Base-by-base conservation (phyloP, 2,888 invertebrate genomes). In the Eugnorisma glareosa region DNA sequence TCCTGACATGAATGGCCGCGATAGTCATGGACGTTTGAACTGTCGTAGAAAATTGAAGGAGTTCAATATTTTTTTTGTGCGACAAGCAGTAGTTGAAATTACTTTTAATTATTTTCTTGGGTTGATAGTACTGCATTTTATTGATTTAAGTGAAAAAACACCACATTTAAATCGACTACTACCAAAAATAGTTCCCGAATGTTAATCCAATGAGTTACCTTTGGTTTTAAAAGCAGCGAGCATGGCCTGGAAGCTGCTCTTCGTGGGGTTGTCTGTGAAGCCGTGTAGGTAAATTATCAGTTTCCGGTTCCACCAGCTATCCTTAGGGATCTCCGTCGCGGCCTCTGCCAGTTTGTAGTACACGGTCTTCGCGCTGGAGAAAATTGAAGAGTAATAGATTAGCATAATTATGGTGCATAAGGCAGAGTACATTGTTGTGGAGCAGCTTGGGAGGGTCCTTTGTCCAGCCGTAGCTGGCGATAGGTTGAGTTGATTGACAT, bases 221-320 rank as follows among this genome's bases (percentile, higher is more conserved):
- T 31, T n/a, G 40, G 63, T 0, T 43, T n/a, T 61, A 40, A 88
- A 88, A 10, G 88, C 89, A 0, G 76, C 67, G 45, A 77, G 88
- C 63, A 91, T 81, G 8, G 73, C 73, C 35, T 73, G 69, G 72
- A 82, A 90, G 80, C 89, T 87, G 57, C n/a, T n/a, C 40, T 88
- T 86, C 1, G 35, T 45, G 2, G 91, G 91, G 79, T 87, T 85
- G 35, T 90, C 90, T 0, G 84, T 89, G 77, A 91, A 91, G 0
- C 91, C 91, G 70, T 91, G 91, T 21, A 89, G 37, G 83, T 85
- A 91, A 59, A 91, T 73, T 28, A 79, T 72, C 10, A 89, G n/a
- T 18, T 5, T 7, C 1, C 37, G 21, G 63, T 81, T 10, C 51
- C 77, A 75, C 78, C 67, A 78, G 3, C 0, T 13, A 8, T 73